Conservation (phyloP, 2,797 vertebrate species). For the Hippocampus kuda region DNA sequence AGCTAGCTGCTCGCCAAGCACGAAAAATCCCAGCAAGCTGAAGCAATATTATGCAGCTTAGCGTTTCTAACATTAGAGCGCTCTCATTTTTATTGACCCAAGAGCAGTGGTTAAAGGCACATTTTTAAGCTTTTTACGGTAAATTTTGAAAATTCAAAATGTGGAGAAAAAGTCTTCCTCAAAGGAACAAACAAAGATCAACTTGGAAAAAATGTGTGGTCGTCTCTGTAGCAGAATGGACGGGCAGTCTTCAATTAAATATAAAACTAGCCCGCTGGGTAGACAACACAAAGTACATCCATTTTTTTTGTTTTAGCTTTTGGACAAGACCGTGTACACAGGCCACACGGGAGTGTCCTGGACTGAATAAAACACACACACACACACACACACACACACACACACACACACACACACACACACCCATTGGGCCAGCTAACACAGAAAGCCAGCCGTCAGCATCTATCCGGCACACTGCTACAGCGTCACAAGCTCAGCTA, state of each 20-base stretch:
- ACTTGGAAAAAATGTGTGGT: conserved; percentile 16
- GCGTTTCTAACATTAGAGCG: conserved; percentile 57
- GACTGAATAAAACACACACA: conserved; percentile 35
- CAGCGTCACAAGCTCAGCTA: conserved; percentile 62
- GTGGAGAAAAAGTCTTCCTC: conserved; percentile 8
- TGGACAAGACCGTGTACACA: conserved; percentile 24
- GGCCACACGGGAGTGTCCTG: conserved; percentile 47
- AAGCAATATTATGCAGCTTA: conserved; percentile 59
- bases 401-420: conserved; percentile 15
- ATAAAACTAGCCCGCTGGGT: conserved; percentile 26
- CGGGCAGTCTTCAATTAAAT: conserved; percentile 42
- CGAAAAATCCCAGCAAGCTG: conserved; percentile 54
- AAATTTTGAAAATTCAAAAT: conserved; percentile 19
- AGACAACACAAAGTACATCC: conserved; percentile 30
- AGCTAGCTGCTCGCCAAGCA: conserved; percentile 55
- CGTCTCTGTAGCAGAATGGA: conserved; percentile 18
- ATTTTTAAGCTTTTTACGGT: conserved; percentile 43
- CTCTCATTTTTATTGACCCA: conserved; percentile 50
- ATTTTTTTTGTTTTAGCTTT: conserved; percentile 18
- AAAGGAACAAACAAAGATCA: conserved; percentile 16
- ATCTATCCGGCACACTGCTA: conserved; percentile 51
- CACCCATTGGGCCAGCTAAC: conserved; percentile 38
- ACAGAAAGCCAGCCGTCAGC: conserved; percentile 69
- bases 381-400: conserved; percentile 17
- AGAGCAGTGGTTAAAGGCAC: conserved; percentile 36